Evolutionary conservation across 2,797 vertebrate species (phyloP).

Genomic region (Nannoperca australis): DNA sequence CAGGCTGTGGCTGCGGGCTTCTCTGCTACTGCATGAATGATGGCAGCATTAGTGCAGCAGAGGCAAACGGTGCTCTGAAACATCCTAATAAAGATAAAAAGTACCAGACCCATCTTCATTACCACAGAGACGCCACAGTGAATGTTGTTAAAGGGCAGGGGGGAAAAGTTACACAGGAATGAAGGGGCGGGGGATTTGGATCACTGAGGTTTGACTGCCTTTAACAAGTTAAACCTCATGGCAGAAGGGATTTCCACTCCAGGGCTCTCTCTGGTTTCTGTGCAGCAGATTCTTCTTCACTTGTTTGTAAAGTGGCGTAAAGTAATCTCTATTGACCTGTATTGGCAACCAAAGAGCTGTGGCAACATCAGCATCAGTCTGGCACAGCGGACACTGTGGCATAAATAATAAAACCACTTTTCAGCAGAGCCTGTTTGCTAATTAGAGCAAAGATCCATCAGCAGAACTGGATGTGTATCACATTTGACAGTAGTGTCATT

Average conservation of each 20-base stretch:
- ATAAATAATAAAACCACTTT: constrained; percentile 52
- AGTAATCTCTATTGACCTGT: constrained; percentile 41
- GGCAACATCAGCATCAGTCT: constrained; percentile 25
- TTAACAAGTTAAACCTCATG: constrained; percentile 45
- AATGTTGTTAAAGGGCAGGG: constrained; percentile 52
- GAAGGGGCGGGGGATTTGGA: constrained; percentile 28
- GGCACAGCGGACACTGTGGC: constrained; percentile 16
- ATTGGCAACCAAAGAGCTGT: constrained; percentile 25
- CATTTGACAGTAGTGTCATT: constrained; percentile 11
- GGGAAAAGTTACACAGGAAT: constrained; percentile 18
- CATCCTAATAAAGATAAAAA: constrained; percentile 69
- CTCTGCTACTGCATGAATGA: constrained; percentile 62
- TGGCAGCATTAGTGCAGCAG: constrained; percentile 58
- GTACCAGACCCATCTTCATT: constrained; percentile 60
- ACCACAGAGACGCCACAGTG: constrained; percentile 49
- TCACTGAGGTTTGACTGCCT: constrained; percentile 53
- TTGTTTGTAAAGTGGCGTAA: constrained; percentile 41
- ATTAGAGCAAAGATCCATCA: constrained; percentile 52
- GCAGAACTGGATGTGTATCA: constrained; percentile 36
- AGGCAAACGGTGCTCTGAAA: constrained; percentile 47
- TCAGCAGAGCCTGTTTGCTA: constrained; percentile 43
- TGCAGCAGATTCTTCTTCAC: constrained; percentile 28
- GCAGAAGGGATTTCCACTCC: constrained; percentile 29
- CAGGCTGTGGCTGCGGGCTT: constrained; percentile 50
- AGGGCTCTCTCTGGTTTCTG: constrained; percentile 22